These are phyloP conservation scores for Amphiduros pacificus DNA, from an alignment of 2,888 invertebrate genomes.

Conservation along the genomic window DNA sequence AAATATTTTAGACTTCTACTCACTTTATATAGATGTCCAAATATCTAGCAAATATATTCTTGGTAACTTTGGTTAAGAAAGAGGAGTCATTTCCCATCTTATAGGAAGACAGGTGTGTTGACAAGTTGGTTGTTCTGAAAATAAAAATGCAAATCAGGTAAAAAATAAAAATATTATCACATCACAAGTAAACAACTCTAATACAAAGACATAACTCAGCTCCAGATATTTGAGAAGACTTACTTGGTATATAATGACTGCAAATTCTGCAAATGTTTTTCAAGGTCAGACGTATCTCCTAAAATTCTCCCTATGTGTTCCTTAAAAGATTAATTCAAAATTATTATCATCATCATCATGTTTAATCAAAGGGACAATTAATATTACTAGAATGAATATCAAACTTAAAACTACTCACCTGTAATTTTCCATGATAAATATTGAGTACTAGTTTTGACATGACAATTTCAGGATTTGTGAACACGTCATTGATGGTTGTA, in stretches of 20 bases:
- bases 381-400: no score
- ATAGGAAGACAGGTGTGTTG: constrained; percentile 72
- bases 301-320: constrained; percentile 83
- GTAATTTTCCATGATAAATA: constrained; percentile 83
- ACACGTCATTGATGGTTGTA: constrained; percentile 75
- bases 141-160: not conserved
- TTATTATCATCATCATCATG: not conserved
- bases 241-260: constrained; percentile 88
- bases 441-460: constrained; percentile 97
- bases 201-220: not conserved
- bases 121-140: constrained; percentile 73
- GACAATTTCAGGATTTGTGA: constrained; percentile 92
- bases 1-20: constrained; percentile 26
- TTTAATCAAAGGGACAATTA: not conserved
- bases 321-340: constrained; percentile 52
- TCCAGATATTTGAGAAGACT: constrained; percentile 3
- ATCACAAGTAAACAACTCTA: not conserved
- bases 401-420: constrained; percentile 43
- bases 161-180: no score
- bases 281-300: constrained; percentile 76
- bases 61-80: constrained; percentile 76
- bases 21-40: constrained; percentile 71
- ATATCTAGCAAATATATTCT: constrained; percentile 79
- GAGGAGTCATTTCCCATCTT: constrained; percentile 80
- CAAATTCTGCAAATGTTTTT: constrained; percentile 84